These are phyloP conservation scores for Aplocera efformata DNA, from an alignment of 2,888 invertebrate species.

Conservation along the genomic window DNA sequence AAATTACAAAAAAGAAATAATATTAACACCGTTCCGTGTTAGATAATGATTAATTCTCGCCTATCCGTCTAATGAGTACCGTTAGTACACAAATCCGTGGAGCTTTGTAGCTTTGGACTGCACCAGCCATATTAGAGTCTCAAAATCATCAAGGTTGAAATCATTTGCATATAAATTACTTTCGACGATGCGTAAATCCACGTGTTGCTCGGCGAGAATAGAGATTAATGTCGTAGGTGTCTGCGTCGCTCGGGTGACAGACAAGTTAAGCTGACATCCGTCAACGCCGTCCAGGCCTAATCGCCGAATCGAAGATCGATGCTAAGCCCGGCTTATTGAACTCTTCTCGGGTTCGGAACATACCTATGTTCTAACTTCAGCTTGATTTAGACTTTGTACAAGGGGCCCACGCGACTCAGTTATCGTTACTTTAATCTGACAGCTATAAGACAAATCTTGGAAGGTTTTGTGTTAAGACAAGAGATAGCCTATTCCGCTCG, in stretches of 20 bases:
- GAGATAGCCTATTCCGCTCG: background rate
- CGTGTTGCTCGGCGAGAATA: conserved; percentile 74
- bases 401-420: conserved; percentile 50
- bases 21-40: conserved; percentile 27
- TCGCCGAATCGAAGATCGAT: conserved; percentile 75
- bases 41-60: conserved; percentile 43
- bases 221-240: conserved; percentile 76
- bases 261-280: conserved; percentile 79
- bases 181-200: conserved; percentile 75
- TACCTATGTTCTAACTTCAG: conserved; percentile 34
- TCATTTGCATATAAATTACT: conserved; percentile 80
- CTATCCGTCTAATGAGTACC: conserved; percentile 41
- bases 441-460: conserved; percentile 52
- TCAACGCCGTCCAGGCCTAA: conserved; percentile 72
- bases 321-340: conserved; percentile 76
- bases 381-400: conserved; percentile 25
- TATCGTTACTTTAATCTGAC: conserved; percentile 63
- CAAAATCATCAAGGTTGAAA: conserved; percentile 71
- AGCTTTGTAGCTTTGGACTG: conserved; percentile 50
- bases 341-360: conserved; percentile 63
- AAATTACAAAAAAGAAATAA: conserved; percentile 28
- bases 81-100: conserved; percentile 49
- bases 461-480: conserved; percentile 12
- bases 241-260: conserved; percentile 65
- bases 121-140: conserved; percentile 66